phyloP scores from a whole-genome alignment of 2,113 vertebrate species.

The Melierax canorus region DNA sequence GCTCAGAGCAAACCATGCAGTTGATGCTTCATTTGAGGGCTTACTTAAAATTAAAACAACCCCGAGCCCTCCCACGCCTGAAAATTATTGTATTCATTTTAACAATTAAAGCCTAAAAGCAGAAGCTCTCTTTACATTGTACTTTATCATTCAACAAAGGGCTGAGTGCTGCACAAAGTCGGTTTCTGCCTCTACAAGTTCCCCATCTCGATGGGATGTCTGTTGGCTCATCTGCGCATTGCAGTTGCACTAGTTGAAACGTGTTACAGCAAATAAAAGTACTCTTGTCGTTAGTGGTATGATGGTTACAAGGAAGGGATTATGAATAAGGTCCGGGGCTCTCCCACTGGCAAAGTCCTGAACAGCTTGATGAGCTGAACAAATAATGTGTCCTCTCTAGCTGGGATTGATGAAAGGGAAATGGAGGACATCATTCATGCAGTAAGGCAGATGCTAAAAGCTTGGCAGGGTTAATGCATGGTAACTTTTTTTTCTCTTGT shows the following conservation, averaged over 20 bases:
- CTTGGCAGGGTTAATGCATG: neutral
- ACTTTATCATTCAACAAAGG: neutral
- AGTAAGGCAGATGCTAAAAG: neutral
- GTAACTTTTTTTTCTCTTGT: neutral
- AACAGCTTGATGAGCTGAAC: neutral
- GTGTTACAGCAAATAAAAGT: neutral
- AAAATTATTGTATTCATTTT: neutral
- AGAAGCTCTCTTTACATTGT: neutral
- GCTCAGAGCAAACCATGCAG: neutral
- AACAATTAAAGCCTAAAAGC: neutral
- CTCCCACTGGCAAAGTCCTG: neutral
- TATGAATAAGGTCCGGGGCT: neutral
- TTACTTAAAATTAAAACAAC: neutral
- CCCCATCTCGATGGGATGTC: neutral
- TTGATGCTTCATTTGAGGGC: neutral
- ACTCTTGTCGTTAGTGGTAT: neutral
- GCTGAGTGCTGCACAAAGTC: neutral
- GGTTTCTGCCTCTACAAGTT: neutral
- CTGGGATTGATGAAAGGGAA: neutral
- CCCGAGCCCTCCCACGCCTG: neutral
- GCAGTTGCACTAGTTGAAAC: neutral
- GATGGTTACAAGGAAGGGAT: neutral
- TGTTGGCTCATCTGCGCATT: neutral
- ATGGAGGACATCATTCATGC: neutral
- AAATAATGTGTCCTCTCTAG: neutral